phyloP scores from a whole-genome alignment of 2,888 invertebrate genomes.

The Hirtodrosophila alboralis region DNA sequence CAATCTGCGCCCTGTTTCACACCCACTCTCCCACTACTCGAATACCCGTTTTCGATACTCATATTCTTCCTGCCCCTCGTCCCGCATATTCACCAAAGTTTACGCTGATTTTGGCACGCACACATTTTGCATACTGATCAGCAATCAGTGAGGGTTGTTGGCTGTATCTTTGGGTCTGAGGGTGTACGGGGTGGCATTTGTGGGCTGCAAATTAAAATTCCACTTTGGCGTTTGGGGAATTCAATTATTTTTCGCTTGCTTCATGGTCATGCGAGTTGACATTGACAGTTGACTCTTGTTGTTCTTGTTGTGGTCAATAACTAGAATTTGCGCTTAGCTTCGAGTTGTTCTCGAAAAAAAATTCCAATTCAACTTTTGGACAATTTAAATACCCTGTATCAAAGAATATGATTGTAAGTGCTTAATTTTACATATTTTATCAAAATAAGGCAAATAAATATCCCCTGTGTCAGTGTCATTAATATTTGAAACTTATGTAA shows the following conservation, averaged over 20 bases:
- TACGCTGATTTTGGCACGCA: slow-evolving; percentile 78
- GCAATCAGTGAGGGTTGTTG: slow-evolving; percentile 68
- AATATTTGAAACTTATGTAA: too few species aligned
- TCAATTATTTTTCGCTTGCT: slow-evolving; percentile 75
- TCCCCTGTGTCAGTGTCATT: too few species aligned
- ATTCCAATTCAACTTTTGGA: slow-evolving; percentile 18
- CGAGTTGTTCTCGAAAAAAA: slow-evolving; percentile 15
- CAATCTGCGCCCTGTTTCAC: slow-evolving; percentile 62
- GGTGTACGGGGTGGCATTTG: slow-evolving; percentile 21
- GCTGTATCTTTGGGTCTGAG: slow-evolving; percentile 1
- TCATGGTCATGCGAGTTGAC: slow-evolving; percentile 65
- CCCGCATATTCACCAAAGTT: slow-evolving; percentile 26
- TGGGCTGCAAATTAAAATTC: slow-evolving; percentile 80
- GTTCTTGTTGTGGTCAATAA: slow-evolving; percentile 59
- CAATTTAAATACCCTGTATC: slow-evolving; percentile 16
- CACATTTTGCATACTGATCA: slow-evolving; percentile 81
- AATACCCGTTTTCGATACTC: slow-evolving; percentile 15
- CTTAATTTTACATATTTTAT: too few species aligned
- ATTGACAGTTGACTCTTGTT: slow-evolving; percentile 53
- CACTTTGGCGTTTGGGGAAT: slow-evolving; percentile 81
- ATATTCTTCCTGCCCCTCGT: slow-evolving; percentile 26
- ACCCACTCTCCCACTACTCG: neutral
- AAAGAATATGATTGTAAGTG: neutral
- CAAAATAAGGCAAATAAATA: too few species aligned
- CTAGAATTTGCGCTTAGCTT: slow-evolving; percentile 35